Percentiles rank a stretch among this genome's conserved stretches.
Evolutionary conservation across 92 coral and sea anemone species (phyloP).

Genomic region (Heliopora coerulea): DNA sequence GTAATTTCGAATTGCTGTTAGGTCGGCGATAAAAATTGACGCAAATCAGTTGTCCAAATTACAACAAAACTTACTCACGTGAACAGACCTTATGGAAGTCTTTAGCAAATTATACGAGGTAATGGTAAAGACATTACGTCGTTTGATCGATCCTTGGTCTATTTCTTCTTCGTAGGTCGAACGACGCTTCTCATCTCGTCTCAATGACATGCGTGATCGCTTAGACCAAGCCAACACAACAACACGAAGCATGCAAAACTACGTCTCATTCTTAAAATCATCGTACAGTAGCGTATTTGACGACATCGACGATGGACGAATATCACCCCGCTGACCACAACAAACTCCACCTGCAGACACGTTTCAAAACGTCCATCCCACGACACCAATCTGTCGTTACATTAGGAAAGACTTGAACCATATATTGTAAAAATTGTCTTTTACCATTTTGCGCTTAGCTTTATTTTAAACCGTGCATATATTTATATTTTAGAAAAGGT

Average conservation of each 20-base stretch:
- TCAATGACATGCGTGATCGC: constrained; percentile 96
- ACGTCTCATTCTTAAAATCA: constrained; percentile 93
- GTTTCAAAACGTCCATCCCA: background rate
- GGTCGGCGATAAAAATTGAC: no score
- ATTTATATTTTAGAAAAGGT: constrained; percentile 30
- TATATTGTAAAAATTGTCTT: background rate
- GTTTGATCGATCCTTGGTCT: no score
- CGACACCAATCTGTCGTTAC: background rate
- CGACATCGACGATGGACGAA: constrained; percentile 65
- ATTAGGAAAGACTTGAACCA: background rate
- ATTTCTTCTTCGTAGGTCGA: constrained; percentile 64
- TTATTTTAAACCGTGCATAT: constrained; percentile 6
- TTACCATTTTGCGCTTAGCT: background rate
- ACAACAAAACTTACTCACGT: no score
- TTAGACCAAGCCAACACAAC: constrained; percentile 98
- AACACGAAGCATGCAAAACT: constrained; percentile 99
- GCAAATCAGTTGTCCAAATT: no score
- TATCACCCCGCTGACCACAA: constrained; percentile 68
- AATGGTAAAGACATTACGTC: no score
- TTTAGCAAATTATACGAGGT: no score
- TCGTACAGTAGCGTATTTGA: constrained; percentile 95
- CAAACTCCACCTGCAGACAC: background rate
- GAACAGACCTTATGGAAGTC: no score
- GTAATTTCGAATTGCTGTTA: no score
- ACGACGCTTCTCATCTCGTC: constrained; percentile 85